Evolutionary conservation across 2,113 vertebrate species (phyloP).

Genomic region (Rana temporaria): DNA sequence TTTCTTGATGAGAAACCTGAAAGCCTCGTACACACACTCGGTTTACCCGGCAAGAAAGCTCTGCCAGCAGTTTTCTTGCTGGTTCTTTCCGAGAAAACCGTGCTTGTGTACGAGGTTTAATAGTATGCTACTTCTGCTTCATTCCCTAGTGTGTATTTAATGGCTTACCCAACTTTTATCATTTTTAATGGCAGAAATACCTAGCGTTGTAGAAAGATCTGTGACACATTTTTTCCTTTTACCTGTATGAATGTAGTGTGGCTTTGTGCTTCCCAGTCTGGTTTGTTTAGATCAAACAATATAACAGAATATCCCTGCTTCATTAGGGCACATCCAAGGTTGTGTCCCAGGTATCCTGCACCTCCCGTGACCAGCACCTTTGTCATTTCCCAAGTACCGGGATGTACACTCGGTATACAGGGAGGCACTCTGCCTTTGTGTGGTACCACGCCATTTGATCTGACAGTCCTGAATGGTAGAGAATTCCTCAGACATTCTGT

Average conservation of each 20-base stretch:
- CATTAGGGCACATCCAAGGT: constrained; percentile 80
- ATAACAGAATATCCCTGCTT: constrained; percentile 76
- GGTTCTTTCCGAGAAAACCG: too few species aligned
- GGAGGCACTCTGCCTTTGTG: constrained; percentile 53
- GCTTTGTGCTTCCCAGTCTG: constrained; percentile 75
- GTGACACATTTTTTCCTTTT: not conserved
- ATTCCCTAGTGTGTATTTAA: too few species aligned
- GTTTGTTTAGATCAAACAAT: constrained; percentile 82
- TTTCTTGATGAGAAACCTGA: too few species aligned
- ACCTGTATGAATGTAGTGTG: constrained; percentile 85
- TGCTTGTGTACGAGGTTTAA: too few species aligned
- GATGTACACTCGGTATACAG: constrained; percentile 45
- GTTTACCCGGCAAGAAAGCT: too few species aligned
- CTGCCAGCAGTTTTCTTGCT: too few species aligned
- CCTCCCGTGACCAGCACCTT: constrained; percentile 90
- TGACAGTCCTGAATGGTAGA: constrained; percentile 43
- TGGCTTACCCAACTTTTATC: too few species aligned
- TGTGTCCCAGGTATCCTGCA: constrained; percentile 89
- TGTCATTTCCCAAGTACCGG: not conserved
- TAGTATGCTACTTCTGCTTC: too few species aligned
- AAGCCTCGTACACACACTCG: too few species aligned
- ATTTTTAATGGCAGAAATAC: too few species aligned
- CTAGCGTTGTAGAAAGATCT: too few species aligned
- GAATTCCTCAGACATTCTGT: constrained; percentile 23
- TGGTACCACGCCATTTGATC: constrained; percentile 59